Evolutionary conservation across 2,797 vertebrate species (phyloP), one percentile per base, ranked within the genome.

Genomic region (Paedocypris micromegethes): DNA sequence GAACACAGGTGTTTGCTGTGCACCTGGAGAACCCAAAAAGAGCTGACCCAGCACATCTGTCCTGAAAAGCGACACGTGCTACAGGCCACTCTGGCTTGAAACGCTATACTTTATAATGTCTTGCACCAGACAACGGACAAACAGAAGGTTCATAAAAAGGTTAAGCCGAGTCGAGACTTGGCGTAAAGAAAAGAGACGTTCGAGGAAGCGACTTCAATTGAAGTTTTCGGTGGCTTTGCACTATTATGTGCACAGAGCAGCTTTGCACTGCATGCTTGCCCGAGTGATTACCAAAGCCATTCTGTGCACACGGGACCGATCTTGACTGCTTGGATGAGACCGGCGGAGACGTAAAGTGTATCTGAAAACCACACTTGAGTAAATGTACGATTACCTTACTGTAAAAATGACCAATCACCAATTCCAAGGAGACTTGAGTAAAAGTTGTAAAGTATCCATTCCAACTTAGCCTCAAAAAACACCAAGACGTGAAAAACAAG

Each of bases 231-330:
- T 64, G 46, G 72, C 73, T 83, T 80, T 84, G 81, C 73, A 51
- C 78, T 60, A 72, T 76, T 76, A 62, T 66, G 78, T 78, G 83
- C 77, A 75, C 72, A 73, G 80, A 87, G 84, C 84, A 88, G 87
- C 81, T 88, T 88, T 88, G 83, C 78, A 83, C 78, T 82, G 83
- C 79, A 85, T 79, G 83, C 84, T 83, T 72, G 80, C 81, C 74
- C 87, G 83, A 87, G 81, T 87, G 88, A 86, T 87, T 83, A 85
- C 78, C 81, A 87, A 85, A 88, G 82, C 83, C 82, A 82, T 82
- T 86, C 80, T 83, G 82, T 80, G 79, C 64, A 85, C 80, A 72
- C 44, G 76, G 81, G 79, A 79, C 80, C 55, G 62, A 73, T 82
- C 73, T 82, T 79, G 51, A 66, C 67, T 68, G 49, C 47, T 64